Evolutionary conservation across 2,888 invertebrate genomes (phyloP).

Genomic region (Periphyllus acericola): DNA sequence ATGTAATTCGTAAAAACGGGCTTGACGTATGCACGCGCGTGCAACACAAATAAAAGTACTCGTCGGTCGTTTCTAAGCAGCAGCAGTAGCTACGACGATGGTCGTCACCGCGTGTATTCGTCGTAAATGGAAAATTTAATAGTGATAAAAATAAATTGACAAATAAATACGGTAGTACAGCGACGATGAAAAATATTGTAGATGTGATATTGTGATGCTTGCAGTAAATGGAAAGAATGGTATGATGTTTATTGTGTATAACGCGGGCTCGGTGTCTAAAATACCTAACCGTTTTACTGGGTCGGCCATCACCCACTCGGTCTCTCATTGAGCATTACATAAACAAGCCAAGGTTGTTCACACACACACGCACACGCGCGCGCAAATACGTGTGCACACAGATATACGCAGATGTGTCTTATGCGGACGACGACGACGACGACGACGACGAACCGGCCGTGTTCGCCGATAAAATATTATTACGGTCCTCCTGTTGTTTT

Average conservation of each 20-base stretch:
- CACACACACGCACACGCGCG: background rate
- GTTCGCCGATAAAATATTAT: background rate
- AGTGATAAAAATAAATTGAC: background rate
- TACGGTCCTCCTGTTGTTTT: background rate
- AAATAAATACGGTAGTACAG: background rate
- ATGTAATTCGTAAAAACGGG: too few species aligned
- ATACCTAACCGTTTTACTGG: background rate
- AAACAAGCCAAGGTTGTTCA: constrained; percentile 32
- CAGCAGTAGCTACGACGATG: too few species aligned
- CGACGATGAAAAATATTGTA: background rate
- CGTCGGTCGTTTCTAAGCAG: too few species aligned
- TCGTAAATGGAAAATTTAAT: background rate
- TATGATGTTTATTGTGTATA: background rate
- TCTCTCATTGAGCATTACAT: constrained; percentile 13
- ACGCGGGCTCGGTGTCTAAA: background rate
- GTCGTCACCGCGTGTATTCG: background rate
- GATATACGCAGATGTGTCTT: background rate
- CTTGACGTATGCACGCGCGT: too few species aligned
- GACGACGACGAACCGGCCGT: background rate
- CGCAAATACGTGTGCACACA: background rate
- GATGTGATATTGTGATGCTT: background rate
- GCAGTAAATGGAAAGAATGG: background rate
- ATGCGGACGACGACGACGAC: constrained; percentile 4
- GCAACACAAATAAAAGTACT: too few species aligned
- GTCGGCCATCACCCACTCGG: constrained; percentile 34